phyloP scores from a whole-genome alignment of 2,113 vertebrate species.

The Seriola quinqueradiata region DNA sequence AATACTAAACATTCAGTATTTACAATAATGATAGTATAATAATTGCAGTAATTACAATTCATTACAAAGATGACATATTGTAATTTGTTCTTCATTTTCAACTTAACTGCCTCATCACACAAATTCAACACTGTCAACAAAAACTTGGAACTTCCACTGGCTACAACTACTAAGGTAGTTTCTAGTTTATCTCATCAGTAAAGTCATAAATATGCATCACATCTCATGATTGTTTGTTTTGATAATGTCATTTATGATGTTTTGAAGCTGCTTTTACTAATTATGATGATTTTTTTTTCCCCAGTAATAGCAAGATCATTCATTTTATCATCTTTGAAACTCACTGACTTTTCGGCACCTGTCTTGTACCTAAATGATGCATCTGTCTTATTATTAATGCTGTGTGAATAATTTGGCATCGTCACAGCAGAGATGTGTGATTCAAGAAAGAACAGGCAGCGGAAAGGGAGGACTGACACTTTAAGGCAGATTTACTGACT shows the following conservation, averaged over 20 bases:
- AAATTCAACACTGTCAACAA: conserved; percentile 25
- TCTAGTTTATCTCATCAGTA: conserved; percentile 33
- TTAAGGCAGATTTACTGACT: conserved; percentile 7
- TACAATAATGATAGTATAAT: conserved; percentile 65
- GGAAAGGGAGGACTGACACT: neutral
- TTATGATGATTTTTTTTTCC: conserved; percentile 15
- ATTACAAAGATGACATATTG: conserved; percentile 59
- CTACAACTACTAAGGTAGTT: conserved; percentile 20
- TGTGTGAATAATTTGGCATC: conserved; percentile 23
- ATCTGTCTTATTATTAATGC: conserved; percentile 41
- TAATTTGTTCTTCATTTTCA: conserved; percentile 61
- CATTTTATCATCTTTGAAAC: conserved; percentile 3
- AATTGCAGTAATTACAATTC: conserved; percentile 61
- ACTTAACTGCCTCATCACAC: conserved; percentile 52
- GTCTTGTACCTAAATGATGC: neutral
- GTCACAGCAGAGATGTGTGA: conserved; percentile 25
- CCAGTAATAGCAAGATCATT: conserved; percentile 12
- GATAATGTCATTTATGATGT: conserved; percentile 41
- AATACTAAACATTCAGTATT: conserved; percentile 59
- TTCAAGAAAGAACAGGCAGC: conserved; percentile 23
- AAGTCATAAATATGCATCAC: conserved; percentile 45
- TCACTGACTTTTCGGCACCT: neutral
- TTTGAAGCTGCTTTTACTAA: conserved; percentile 36
- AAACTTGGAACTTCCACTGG: conserved; percentile 31
- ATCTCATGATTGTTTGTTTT: conserved; percentile 48